Percentiles rank a stretch among this genome's conserved stretches.
These are phyloP conservation scores for Colostygia pectinataria DNA, from an alignment of 2,888 invertebrate species.

Conservation along the genomic window DNA sequence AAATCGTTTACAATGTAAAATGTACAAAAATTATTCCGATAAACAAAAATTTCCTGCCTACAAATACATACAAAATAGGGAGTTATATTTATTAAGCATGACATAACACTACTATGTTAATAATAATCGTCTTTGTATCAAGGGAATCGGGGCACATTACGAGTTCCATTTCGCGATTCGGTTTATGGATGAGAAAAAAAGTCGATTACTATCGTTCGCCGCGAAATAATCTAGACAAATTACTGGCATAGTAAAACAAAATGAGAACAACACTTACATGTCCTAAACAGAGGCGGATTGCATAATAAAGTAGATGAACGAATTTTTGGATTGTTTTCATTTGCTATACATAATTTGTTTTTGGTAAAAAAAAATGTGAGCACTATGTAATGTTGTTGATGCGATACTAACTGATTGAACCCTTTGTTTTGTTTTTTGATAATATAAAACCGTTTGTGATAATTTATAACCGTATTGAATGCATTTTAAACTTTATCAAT, in stretches of 20 bases:
- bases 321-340: too few species aligned
- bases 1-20: too few species aligned
- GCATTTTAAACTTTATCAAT: background rate
- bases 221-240: conserved; percentile 82
- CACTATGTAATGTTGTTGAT: too few species aligned
- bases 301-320: too few species aligned
- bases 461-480: too few species aligned
- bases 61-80: conserved; percentile 47
- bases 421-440: too few species aligned
- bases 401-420: too few species aligned
- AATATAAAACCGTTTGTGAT: too few species aligned
- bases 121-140: conserved; percentile 66
- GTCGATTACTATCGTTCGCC: conserved; percentile 77
- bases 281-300: too few species aligned
- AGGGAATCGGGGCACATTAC: conserved; percentile 61
- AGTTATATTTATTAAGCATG: conserved; percentile 51
- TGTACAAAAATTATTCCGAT: conserved; percentile 48
- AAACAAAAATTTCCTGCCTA: conserved; percentile 43
- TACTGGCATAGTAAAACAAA: conserved; percentile 48
- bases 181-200: conserved; percentile 67
- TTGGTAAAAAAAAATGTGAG: too few species aligned
- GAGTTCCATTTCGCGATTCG: conserved; percentile 44
- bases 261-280: conserved; percentile 4
- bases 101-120: conserved; percentile 54
- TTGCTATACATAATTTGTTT: too few species aligned